phyloP scores from a whole-genome alignment of 2,888 invertebrate species.

The Dugesia japonica region DNA sequence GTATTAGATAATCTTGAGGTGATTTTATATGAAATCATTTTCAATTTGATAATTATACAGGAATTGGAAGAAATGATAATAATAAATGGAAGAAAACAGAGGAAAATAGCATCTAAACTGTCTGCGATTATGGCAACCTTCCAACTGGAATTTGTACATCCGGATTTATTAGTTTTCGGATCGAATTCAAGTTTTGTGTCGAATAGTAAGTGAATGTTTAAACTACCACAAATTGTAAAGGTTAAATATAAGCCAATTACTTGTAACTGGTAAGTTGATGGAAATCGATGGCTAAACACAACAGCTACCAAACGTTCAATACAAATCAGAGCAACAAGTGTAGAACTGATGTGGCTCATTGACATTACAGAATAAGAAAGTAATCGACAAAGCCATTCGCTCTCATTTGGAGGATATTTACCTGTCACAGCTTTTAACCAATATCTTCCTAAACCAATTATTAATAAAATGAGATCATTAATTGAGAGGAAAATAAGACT shows the following conservation, averaged over 20 bases:
- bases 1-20: neutral
- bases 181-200: neutral
- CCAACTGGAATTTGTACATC: neutral
- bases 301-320: conserved; percentile 26
- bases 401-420: neutral
- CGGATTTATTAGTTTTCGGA: neutral
- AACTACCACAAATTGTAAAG: neutral
- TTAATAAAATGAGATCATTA: neutral
- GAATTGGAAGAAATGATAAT: conserved; percentile 17
- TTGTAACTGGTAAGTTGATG: neutral
- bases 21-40: neutral
- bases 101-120: conserved; percentile 6
- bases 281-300: neutral
- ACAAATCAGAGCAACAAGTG: conserved; percentile 24
- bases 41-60: conserved; percentile 17
- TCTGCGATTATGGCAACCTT: conserved; percentile 20
- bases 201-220: conserved; percentile 21
- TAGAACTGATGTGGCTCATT: conserved; percentile 17
- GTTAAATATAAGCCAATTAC: conserved; percentile 12
- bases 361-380: conserved; percentile 20
- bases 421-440: conserved; percentile 9
- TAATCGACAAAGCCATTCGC: neutral
- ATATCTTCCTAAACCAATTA: conserved; percentile 14
- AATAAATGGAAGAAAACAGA: conserved; percentile 28
- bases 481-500: conserved; percentile 25